A percentile compares a stretch with the other conserved stretches of the same genome.
These are phyloP conservation scores for Proteles cristata DNA, from an alignment of 2,113 vertebrate genomes.

Conservation along the genomic window DNA sequence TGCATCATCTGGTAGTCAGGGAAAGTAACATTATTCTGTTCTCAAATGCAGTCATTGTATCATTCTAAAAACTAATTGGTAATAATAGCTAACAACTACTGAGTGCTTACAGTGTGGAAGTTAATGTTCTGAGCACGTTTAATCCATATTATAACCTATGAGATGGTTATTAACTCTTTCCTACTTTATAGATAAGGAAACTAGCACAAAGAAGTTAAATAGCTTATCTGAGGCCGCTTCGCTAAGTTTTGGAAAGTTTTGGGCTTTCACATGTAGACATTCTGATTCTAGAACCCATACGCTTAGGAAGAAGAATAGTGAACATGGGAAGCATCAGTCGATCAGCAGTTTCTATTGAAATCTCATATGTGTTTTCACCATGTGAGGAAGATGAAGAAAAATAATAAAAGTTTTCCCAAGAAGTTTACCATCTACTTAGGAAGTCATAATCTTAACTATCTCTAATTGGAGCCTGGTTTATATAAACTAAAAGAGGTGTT, in stretches of 20 bases:
- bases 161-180: background rate
- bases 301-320: background rate
- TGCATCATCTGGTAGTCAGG: background rate
- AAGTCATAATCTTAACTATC: too few relatives aligned
- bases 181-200: background rate
- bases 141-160: background rate
- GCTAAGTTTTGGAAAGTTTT: background rate
- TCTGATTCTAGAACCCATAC: background rate
- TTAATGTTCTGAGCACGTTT: background rate
- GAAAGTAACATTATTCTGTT: background rate
- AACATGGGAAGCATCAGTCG: background rate
- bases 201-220: background rate
- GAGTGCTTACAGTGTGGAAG: background rate
- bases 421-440: too few relatives aligned
- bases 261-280: background rate
- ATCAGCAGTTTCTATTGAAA: background rate
- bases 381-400: background rate
- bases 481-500: too few relatives aligned
- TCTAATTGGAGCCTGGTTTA: too few relatives aligned
- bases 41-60: background rate
- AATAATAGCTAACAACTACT: background rate
- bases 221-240: background rate
- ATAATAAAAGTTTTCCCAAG: background rate
- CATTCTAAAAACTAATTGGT: background rate
- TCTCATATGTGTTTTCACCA: background rate